Percentiles rank a stretch among this genome's conserved stretches.
These are phyloP conservation scores for Drosophila suboccidentalis DNA, from an alignment of 2,888 invertebrate species.

Conservation along the genomic window DNA sequence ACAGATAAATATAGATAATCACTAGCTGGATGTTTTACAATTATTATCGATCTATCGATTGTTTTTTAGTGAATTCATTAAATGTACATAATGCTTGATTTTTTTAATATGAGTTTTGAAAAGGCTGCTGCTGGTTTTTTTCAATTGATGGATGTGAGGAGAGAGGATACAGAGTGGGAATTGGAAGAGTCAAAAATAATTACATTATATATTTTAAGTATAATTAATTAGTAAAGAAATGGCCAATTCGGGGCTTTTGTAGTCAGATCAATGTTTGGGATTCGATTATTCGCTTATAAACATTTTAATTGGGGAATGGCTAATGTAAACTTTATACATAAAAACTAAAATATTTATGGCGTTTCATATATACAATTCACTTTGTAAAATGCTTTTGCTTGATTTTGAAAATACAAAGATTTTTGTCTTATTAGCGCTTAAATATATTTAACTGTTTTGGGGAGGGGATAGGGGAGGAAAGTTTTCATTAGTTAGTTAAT, in stretches of 20 bases:
- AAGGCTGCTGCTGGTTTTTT: constrained; percentile 47
- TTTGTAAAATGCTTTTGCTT: constrained; percentile 44
- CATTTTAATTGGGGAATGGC: constrained; percentile 66
- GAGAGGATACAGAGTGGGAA: neutral
- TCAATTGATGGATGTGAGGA: constrained; percentile 15
- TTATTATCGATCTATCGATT: constrained; percentile 2
- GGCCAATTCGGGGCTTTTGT: constrained; percentile 23
- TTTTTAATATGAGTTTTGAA: constrained; percentile 22
- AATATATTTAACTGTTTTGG: constrained; percentile 53
- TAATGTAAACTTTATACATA: constrained; percentile 65
- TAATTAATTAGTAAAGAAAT: constrained; percentile 17
- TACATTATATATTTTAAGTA: constrained; percentile 38
- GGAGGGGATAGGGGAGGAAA: constrained; percentile 7
- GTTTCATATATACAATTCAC: constrained; percentile 61
- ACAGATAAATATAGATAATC: constrained; percentile 67
- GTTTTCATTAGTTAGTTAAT: constrained; percentile 21
- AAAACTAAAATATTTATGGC: constrained; percentile 72
- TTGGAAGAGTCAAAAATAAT: constrained; percentile 6
- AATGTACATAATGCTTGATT: constrained; percentile 18
- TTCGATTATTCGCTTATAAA: constrained; percentile 8
- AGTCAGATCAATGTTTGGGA: constrained; percentile 5
- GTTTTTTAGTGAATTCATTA: constrained; percentile 11
- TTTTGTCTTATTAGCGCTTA: constrained; percentile 61
- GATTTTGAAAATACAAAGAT: constrained; percentile 50
- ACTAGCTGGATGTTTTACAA: constrained; percentile 52